A percentile compares a stretch with the other conserved stretches of the same genome.
These are phyloP conservation scores for Tenebrosternarchus preto DNA, from an alignment of 2,113 vertebrate genomes.

Conservation along the genomic window DNA sequence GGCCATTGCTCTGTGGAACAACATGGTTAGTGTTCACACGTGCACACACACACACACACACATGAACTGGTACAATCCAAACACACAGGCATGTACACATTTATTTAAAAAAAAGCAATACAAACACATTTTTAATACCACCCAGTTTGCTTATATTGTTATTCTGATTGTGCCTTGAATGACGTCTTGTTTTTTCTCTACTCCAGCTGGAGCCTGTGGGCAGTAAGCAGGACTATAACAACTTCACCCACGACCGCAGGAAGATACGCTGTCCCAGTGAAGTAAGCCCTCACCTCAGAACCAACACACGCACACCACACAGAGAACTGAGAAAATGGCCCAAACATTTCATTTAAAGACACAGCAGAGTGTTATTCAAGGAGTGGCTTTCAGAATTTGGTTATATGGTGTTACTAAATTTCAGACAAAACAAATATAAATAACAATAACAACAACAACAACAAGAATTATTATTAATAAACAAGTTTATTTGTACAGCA, in stretches of 20 bases:
- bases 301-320: too few relatives aligned
- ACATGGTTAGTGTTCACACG: constrained; percentile 81
- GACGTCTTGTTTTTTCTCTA: constrained; percentile 28
- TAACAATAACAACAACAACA: too few relatives aligned
- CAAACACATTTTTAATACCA: too few relatives aligned
- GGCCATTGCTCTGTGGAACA: constrained; percentile 90
- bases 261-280: constrained; percentile 83
- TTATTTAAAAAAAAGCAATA: not conserved
- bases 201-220: constrained; percentile 86
- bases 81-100: not conserved
- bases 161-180: not conserved
- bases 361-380: too few relatives aligned
- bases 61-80: too few relatives aligned
- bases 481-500: too few relatives aligned
- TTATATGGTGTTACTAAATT: too few relatives aligned
- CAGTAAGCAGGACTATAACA: constrained; percentile 81
- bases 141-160: too few relatives aligned
- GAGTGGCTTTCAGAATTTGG: too few relatives aligned
- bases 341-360: too few relatives aligned
- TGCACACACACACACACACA: not conserved
- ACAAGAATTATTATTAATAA: too few relatives aligned
- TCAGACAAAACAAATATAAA: too few relatives aligned
- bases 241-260: constrained; percentile 79
- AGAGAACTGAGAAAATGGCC: not conserved
- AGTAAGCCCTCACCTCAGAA: constrained; percentile 68